phyloP scores from a whole-genome alignment of 2,888 invertebrate species.

The Marronus borbonicus region DNA sequence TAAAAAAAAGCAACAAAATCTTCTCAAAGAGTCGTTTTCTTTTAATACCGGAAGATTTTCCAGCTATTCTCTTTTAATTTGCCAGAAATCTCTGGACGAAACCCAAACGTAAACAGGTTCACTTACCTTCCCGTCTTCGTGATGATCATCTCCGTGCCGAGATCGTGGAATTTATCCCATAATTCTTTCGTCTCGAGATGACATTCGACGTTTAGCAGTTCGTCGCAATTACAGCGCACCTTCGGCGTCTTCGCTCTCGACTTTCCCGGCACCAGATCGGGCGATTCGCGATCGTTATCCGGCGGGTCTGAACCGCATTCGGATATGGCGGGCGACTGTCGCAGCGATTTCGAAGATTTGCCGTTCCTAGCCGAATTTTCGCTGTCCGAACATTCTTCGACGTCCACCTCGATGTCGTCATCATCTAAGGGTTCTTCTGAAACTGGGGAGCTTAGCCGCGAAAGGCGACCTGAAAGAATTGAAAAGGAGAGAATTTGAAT shows the following conservation, averaged over 20 bases:
- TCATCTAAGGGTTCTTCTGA: constrained; percentile 71
- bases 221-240: constrained; percentile 77
- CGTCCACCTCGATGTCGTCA: constrained; percentile 74
- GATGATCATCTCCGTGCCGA: constrained; percentile 90
- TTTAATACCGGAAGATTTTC: no score
- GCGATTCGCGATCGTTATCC: constrained; percentile 67
- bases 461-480: constrained; percentile 54
- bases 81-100: no score
- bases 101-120: constrained; percentile 55
- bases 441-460: constrained; percentile 69
- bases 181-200: constrained; percentile 86
- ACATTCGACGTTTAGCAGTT: constrained; percentile 78
- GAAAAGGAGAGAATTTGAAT: neutral
- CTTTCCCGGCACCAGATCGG: constrained; percentile 65
- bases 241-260: constrained; percentile 66
- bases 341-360: constrained; percentile 56
- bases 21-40: no score
- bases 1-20: no score
- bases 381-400: constrained; percentile 75
- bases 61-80: no score
- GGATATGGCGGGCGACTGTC: constrained; percentile 66
- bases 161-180: constrained; percentile 86
- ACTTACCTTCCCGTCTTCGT: constrained; percentile 86
- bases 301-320: constrained; percentile 68
- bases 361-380: constrained; percentile 69